phyloP scores from a whole-genome alignment of 2,797 vertebrate species.

The Eidolon dupreanum region DNA sequence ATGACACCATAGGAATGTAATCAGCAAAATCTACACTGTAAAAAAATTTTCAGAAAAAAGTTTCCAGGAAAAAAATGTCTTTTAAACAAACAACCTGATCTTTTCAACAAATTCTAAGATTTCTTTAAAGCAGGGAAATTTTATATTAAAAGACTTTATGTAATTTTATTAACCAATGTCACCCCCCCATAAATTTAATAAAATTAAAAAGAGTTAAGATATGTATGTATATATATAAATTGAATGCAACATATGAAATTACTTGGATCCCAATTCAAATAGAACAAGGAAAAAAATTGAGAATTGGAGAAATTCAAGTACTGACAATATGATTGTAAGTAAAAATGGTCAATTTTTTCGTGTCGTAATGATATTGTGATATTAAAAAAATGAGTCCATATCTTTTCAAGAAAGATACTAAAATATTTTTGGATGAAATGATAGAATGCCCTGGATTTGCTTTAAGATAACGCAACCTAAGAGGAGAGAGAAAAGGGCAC shows the following conservation, averaged over 20 bases:
- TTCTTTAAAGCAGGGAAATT: neutral
- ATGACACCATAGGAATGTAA: neutral
- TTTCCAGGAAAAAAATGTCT: neutral
- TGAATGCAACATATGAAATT: neutral
- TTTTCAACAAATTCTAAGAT: conserved; percentile 15
- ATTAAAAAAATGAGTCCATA: neutral
- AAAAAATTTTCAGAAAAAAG: neutral
- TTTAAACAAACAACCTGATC: neutral
- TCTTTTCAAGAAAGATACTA: neutral
- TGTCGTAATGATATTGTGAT: neutral
- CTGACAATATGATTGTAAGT: neutral
- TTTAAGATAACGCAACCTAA: neutral
- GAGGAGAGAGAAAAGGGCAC: neutral
- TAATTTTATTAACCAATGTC: too few relatives aligned
- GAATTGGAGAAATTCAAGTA: conserved; percentile 1
- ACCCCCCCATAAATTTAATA: too few relatives aligned
- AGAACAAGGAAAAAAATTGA: neutral
- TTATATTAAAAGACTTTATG: neutral
- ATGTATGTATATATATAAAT: neutral
- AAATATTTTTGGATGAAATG: neutral
- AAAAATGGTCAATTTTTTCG: neutral
- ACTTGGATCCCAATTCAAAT: neutral
- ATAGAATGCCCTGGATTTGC: neutral
- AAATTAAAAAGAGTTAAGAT: neutral
- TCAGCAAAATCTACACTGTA: neutral